Percentiles rank a stretch among this genome's conserved stretches.
Evolutionary conservation across 1,140 invertebrate genomes (phyloP).

Genomic region (Trichogramma pretiosum): DNA sequence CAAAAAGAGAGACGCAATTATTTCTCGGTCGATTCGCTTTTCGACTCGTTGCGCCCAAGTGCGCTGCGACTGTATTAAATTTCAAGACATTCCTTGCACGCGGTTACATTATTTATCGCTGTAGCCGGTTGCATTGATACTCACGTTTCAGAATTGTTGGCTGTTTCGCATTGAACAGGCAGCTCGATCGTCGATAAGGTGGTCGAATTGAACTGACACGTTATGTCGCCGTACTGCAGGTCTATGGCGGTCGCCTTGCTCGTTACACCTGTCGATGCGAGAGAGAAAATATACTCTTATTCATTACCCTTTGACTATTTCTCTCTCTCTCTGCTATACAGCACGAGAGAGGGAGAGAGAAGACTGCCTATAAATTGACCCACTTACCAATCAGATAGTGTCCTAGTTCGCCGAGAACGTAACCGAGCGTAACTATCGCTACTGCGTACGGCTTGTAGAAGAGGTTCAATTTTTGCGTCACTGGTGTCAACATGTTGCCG

Average conservation of each 20-base stretch:
- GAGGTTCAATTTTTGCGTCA: constrained; percentile 54
- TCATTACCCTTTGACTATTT: not conserved
- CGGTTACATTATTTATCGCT: no score
- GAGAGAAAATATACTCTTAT: constrained; percentile 8
- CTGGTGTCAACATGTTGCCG: constrained; percentile 31
- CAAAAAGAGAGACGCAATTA: no score
- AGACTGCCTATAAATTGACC: no score
- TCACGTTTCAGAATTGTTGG: constrained; percentile 55
- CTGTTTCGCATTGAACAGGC: constrained; percentile 56
- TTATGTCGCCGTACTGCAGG: constrained; percentile 79
- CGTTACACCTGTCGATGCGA: constrained; percentile 66
- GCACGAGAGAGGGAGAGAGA: no score
- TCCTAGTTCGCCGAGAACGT: constrained; percentile 74
- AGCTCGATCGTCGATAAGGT: constrained; percentile 48
- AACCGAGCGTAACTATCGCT: constrained; percentile 68
- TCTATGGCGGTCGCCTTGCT: constrained; percentile 75
- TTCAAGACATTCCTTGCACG: no score
- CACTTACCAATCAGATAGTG: constrained; percentile 73
- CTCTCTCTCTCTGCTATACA: not conserved
- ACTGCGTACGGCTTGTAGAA: constrained; percentile 70
- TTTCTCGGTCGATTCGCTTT: no score
- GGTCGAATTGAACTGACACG: constrained; percentile 69
- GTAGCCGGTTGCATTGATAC: no score
- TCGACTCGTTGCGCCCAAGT: no score
- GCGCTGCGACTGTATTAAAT: no score